Base-by-base conservation (phyloP, 2,888 invertebrate genomes). In the Helleia helle region DNA sequence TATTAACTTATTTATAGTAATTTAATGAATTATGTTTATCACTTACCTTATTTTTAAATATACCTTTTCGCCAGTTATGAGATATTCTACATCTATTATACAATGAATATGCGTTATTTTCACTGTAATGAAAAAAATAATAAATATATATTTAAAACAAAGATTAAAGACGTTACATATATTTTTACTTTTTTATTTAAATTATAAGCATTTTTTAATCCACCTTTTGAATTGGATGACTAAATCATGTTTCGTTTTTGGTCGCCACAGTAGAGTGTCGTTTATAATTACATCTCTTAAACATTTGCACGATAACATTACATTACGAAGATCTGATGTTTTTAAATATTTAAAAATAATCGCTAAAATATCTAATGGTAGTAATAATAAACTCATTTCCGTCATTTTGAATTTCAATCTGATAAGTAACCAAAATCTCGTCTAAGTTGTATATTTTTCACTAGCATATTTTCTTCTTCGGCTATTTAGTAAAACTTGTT, bases 31-130 rank as follows among this genome's bases (percentile, higher is more conserved):
- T 15, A 40, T 14, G 22, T 36, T 34, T 24, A 28, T 14, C 7
- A 14, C 18, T 44, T 54, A 69, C 70, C 62, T 61, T 62, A 42
- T 42, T 55, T 52, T 54, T 66, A 47, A 62, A 83, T 46, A 66
- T 62, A 36, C 77, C 83, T 47, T 62, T 62, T 46, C 65, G 56
- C 83, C 84, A 84, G 47, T 81, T 81, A 42, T 62, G 49, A 40
- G 80, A 76, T 44, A 75, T 60, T 50, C 73, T 63, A 49, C 65
- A 71, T 44, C 55, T 63, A 39, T 71, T 54, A 44, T 74, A 77
- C 55, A 62, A 65, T 11, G 61, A 62, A 12, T 50, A 40, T 29
- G 38, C 11, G 7, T 41, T 41, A 4, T 36, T 24, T 34, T 55
- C 51, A n/a, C 60, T 64, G 48, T 38, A 59, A 53, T 47, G 18